Base-by-base conservation (phyloP, 1,140 invertebrate genomes). In the Papilio aristodemus region DNA sequence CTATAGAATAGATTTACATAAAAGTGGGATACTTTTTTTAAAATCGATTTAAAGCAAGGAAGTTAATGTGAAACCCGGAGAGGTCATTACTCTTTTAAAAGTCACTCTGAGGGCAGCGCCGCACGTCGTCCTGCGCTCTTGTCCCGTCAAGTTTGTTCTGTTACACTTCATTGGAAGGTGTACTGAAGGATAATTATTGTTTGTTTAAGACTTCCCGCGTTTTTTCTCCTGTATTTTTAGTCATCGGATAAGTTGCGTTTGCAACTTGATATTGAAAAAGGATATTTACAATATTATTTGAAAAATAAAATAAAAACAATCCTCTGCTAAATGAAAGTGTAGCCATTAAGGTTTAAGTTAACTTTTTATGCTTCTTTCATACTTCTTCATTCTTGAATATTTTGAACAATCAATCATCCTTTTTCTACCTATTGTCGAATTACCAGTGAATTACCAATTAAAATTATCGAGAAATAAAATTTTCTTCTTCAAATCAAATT, bases 111-210 rank as follows among this genome's bases (percentile, higher is more conserved):
- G 11, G 17, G 10, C 19, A 54, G 46, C 46, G 46, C 17, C 46
- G 46, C 46, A 19, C 8, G 46, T 54, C 46, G 46, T 54, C 19
- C 46, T 22, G 46, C 19, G 19, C 46, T 54, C 19, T 50, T 13
- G 17, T 54, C 43, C 43, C 43, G 17, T 54, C 17, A 54, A 22
- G 46, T 54, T 54, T 54, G 19, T 10, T 54, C 11, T 22, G 46
- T 54, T 54, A 22, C 46, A 25, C 46, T 54, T 54, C 46, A 54
- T 54, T 25, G 46, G 0, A 17, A 22, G 19, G 8, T 25, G 43
- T 4, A 11, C 46, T 22, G 9, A 54, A 3, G 9, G 46, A 13
- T 54, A 54, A 54, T 54, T 54, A 54, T 54, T 54, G 10, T 54
- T 54, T 54, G 19, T 54, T 54, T 11, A 25, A 54, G 43, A 10